Percentiles rank a stretch among this genome's conserved stretches.
Evolutionary conservation across 2,113 vertebrate species (phyloP).

Genomic region (human): GRCh38 chr17:10462001-10462500

Average conservation of each 20-base stretch:
- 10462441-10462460: neutral
- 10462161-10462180: neutral
- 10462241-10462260: constrained; percentile 19
- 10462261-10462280: neutral
- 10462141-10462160: neutral
- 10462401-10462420: neutral
- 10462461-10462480: neutral
- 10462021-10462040: neutral
- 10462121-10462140: neutral
- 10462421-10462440: neutral
- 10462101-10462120: neutral
- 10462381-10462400: neutral
- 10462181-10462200: constrained; percentile 14
- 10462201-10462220: constrained; percentile 36
- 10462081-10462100: neutral
- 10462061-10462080: neutral
- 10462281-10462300: neutral
- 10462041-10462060: constrained; percentile 1
- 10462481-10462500: neutral
- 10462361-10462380: neutral
- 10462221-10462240: neutral
- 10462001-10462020: neutral
- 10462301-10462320: neutral
- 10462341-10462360: neutral
- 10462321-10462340: neutral